Base-by-base conservation (phyloP, 2,888 invertebrate genomes). In the Drosophila nr. fundita region DNA sequence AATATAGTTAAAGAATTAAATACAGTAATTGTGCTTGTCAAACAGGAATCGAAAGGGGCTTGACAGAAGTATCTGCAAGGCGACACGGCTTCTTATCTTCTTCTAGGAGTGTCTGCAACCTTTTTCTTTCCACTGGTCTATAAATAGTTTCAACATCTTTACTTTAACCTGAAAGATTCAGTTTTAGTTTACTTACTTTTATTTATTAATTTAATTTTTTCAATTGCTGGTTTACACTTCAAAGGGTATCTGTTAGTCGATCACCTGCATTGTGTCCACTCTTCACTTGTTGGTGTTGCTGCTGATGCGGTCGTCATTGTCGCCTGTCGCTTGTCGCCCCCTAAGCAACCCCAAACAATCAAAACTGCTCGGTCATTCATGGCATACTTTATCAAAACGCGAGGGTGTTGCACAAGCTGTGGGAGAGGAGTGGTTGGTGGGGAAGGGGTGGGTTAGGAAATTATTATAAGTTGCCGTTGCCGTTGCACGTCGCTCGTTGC, bases 361-460 rank as follows among this genome's bases (percentile, higher is more conserved):
- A 81, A 24, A 86, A 70, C 89, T 86, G 85, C 66, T 89, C 89
- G 89, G 85, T 60, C 89, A 86, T 89, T 86, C 85, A 89, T 89
- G 89, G 85, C 89, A 82, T 84, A 89, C 84, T 89, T 89, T 89
- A 84, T 83, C 76, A 87, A 57, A 75, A 36, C n/a, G 15, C 38
- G 55, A 38, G 55, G 38, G 54, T 55, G 54, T 18, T 32, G 34
- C 6, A 0, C 18, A 34, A 53, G 13, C 24, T 18, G n/a, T 1
- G 18, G 10, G 29, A 5, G 21, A 7, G 15, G 4, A 6, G 8
- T 21, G 8, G 60, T 10, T 2, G 10, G 2, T 13, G 7, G 1
- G 18, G 4, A 49, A 24, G 54, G 42, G 24, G 54, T 52, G 45
- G 36, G 64, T 15, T 54, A 34, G 40, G 58, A 58, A 86, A 83